Evolutionary conservation across 2,113 vertebrate species (phyloP).

Genomic region (Apaloderma vittatum): DNA sequence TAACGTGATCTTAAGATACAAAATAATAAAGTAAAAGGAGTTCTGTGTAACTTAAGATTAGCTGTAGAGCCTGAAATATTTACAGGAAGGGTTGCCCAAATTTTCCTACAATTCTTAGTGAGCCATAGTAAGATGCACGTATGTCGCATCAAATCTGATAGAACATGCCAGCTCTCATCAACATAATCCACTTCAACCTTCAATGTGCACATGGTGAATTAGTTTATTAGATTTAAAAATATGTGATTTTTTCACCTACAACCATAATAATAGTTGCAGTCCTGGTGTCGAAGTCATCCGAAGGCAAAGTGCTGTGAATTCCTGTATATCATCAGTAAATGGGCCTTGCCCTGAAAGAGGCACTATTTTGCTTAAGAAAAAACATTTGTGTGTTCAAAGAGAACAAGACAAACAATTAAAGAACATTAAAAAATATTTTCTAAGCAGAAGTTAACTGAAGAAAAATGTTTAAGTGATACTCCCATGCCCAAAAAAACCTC

Average conservation of each 20-base stretch:
- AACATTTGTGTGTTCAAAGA: background rate
- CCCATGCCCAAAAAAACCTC: background rate
- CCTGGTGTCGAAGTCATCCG: background rate
- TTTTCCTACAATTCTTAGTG: background rate
- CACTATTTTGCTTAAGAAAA: background rate
- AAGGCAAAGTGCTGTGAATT: background rate
- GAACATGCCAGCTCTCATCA: background rate
- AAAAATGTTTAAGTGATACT: background rate
- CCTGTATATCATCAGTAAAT: background rate
- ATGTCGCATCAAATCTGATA: background rate
- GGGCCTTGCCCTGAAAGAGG: background rate
- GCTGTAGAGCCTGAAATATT: background rate
- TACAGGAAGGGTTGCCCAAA: background rate
- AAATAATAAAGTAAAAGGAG: background rate
- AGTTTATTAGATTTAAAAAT: background rate
- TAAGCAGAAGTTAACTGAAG: background rate
- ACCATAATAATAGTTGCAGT: background rate
- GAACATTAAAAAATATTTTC: background rate
- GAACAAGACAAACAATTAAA: background rate
- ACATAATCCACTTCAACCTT: background rate
- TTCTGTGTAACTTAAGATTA: background rate
- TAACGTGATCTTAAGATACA: background rate
- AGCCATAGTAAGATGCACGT: background rate
- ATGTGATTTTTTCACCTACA: accelerated
- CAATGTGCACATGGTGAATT: background rate